Evolutionary conservation across 2,797 vertebrate genomes (phyloP).

Genomic region (Ceryle rudis): DNA sequence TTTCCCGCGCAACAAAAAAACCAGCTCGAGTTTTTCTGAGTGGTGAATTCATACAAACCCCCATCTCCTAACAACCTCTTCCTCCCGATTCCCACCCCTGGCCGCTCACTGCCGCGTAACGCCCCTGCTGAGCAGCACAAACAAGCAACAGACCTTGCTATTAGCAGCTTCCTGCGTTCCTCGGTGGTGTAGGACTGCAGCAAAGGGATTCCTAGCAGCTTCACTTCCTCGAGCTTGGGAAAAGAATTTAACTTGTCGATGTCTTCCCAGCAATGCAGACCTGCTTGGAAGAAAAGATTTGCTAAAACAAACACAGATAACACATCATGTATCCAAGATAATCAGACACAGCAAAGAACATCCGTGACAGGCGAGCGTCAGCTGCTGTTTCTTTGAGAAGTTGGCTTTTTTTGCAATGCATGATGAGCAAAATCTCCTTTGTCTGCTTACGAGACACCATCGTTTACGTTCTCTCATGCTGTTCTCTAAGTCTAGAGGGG

Average conservation of each 20-base stretch:
- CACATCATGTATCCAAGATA: not conserved
- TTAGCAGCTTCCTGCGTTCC: conserved; percentile 89
- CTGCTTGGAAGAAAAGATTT: conserved; percentile 77
- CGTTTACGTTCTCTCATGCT: not conserved
- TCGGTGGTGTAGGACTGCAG: conserved; percentile 90
- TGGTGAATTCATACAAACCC: not conserved
- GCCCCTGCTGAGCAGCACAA: not conserved
- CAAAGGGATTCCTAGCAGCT: conserved; percentile 91
- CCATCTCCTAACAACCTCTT: not conserved
- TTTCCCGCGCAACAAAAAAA: not conserved
- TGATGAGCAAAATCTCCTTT: not conserved
- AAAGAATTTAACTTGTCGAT: conserved; percentile 93
- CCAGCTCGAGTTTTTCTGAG: not conserved
- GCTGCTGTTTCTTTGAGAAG: not conserved
- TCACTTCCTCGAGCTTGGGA: conserved; percentile 93
- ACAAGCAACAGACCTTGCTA: conserved; percentile 84
- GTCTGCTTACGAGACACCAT: not conserved
- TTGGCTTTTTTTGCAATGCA: too few relatives aligned
- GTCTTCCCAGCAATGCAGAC: conserved; percentile 92
- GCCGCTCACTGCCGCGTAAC: not conserved
- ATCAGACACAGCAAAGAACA: not conserved
- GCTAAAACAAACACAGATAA: conserved; percentile 40
- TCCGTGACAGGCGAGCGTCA: not conserved
- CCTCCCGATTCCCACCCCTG: not conserved
- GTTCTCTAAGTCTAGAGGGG: not conserved